Evolutionary conservation across 2,888 invertebrate species (phyloP).

Genomic region (Athalia circularis): DNA sequence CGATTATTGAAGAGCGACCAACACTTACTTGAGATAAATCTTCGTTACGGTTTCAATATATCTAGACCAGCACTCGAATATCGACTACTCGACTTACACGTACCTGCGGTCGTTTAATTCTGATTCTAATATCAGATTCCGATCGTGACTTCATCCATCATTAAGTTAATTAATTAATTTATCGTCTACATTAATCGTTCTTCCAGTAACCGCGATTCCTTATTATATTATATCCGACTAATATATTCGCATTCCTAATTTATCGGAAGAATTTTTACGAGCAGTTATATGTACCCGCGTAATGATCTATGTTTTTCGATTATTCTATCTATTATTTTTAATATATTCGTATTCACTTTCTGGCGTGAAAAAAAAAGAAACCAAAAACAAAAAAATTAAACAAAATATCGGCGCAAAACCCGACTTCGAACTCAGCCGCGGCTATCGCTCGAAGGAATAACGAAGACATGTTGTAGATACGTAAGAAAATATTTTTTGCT

Average conservation of each 20-base stretch:
- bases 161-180: conserved; percentile 19
- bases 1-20: conserved; percentile 31
- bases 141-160: conserved; percentile 33
- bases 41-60: conserved; percentile 7
- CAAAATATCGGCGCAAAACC: too few species aligned
- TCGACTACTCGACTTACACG: background rate
- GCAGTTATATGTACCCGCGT: too few species aligned
- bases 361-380: too few species aligned
- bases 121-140: conserved; percentile 12
- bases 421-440: too few species aligned
- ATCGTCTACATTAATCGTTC: conserved; percentile 26
- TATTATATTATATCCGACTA: background rate
- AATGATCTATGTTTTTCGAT: too few species aligned
- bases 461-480: background rate
- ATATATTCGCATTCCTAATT: background rate
- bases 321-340: too few species aligned
- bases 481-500: background rate
- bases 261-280: background rate
- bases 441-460: background rate
- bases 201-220: background rate
- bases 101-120: background rate
- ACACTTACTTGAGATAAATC: conserved; percentile 38
- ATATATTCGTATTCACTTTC: too few species aligned
- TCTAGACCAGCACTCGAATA: background rate
- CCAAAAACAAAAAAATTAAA: too few species aligned